These are phyloP conservation scores for Luidia sarsii DNA, from an alignment of 53 echinoderm and acorn worm species.

Conservation along the genomic window DNA sequence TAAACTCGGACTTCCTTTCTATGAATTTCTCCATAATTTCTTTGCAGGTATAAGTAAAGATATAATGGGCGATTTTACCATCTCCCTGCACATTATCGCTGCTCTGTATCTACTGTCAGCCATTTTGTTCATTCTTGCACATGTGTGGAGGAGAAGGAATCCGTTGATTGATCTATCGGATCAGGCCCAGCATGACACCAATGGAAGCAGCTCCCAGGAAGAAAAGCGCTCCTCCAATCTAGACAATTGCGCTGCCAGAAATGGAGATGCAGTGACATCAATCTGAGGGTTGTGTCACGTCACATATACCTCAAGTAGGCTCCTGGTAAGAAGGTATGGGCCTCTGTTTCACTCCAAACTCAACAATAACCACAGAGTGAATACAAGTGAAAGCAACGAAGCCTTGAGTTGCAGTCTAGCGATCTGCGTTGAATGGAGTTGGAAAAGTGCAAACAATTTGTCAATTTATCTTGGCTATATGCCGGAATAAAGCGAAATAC, in stretches of 20 bases:
- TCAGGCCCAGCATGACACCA: background rate
- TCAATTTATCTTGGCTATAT: too few species aligned
- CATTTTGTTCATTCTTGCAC: conserved; percentile 21
- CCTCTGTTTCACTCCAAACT: too few species aligned
- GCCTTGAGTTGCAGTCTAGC: too few species aligned
- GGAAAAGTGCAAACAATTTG: too few species aligned
- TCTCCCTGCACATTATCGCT: conserved; percentile 39
- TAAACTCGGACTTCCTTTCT: too few species aligned
- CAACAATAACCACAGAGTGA: too few species aligned
- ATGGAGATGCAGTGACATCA: background rate
- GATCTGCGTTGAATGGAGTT: too few species aligned
- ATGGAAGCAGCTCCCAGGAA: background rate
- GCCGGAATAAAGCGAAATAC: too few species aligned
- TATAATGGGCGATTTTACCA: conserved; percentile 30
- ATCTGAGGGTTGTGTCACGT: too few species aligned
- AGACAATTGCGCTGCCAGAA: background rate
- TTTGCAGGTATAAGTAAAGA: conserved; percentile 54
- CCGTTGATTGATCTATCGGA: conserved; percentile 16
- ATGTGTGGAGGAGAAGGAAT: conserved; percentile 35
- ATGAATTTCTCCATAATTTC: too few species aligned
- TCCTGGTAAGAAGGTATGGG: background rate
- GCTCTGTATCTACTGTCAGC: conserved; percentile 34
- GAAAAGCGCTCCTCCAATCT: background rate
- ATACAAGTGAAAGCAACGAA: too few species aligned
- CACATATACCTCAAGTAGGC: background rate